Evolutionary conservation across 2,888 invertebrate genomes (phyloP), one percentile per base, ranked within the genome.

Genomic region (Mamestra brassicae): DNA sequence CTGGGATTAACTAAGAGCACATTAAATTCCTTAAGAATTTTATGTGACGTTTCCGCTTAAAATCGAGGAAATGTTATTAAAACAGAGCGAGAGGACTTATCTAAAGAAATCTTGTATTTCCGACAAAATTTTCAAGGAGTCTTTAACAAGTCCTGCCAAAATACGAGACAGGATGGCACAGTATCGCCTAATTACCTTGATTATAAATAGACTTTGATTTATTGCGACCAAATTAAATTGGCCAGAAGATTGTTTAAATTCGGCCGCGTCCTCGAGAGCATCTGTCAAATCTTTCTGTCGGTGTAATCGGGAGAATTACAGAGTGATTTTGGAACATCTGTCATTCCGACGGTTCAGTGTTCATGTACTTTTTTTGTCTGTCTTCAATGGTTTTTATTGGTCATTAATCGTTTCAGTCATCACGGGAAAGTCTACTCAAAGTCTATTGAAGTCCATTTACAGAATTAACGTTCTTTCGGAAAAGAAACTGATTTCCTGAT

Each of bases 221-320:
- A 81, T 81, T 69, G 60, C 67, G 65, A 68, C 74, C 34, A 76
- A 76, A 80, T 78, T 72, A 80, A 86, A 83, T 75, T 38, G 66
- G 63, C 55, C 63, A 65, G 68, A 76, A 75, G 68, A 76, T 68
- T 73, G 60, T 79, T 81, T 70, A 81, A 85, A 78, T 72, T 71
- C 34, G 55, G 66, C 55, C 71, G 71, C 60, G 67, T 72, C 68
- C 38, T 38, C 54, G 58, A 78, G 71, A 72, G 58, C 83, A 80
- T 84, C 77, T 76, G 77, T 86, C 83, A 85, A 77, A 81, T 66
- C 75, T 66, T 76, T 81, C 78, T 76, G 65, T 69, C 68, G 78
- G 75, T 76, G 81, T 83, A 75, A 81, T 81, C 77, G 83, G 65
- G 78, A 84, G 71, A 76, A 78, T 79, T 85, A 77, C 58, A 42